phyloP scores from a whole-genome alignment of 2,888 invertebrate genomes.

The Hypsopygia costalis region DNA sequence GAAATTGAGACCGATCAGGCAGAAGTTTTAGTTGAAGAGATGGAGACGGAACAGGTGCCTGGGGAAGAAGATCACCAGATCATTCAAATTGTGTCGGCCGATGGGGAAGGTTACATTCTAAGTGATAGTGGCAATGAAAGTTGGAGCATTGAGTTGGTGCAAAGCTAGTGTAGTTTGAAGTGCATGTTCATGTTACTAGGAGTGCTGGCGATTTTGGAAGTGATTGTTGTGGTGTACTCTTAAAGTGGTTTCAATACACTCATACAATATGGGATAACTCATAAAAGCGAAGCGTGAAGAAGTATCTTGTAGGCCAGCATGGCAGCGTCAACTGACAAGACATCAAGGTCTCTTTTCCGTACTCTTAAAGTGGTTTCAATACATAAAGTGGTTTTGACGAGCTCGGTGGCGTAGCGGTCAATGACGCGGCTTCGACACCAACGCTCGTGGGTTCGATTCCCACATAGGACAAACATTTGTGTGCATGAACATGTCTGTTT shows the following conservation, averaged over 20 bases:
- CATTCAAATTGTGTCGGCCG: conserved; percentile 4
- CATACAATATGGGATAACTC: too few species aligned
- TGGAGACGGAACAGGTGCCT: conserved; percentile 7
- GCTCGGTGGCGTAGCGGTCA: too few species aligned
- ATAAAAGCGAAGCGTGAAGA: too few species aligned
- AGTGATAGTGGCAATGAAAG: conserved; percentile 1
- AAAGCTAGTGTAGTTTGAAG: not conserved
- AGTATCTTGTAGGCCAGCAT: too few species aligned
- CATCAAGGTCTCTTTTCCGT: too few species aligned
- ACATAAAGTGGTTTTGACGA: too few species aligned
- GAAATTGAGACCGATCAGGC: not conserved
- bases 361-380: too few species aligned
- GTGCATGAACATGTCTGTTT: too few species aligned
- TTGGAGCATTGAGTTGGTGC: conserved; percentile 10
- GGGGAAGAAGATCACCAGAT: conserved; percentile 12
- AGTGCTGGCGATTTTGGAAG: not conserved
- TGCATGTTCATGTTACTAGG: not conserved
- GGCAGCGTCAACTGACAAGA: too few species aligned
- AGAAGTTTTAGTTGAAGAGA: not conserved
- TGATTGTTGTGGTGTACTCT: not conserved
- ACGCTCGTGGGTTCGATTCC: too few species aligned
- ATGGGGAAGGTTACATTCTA: conserved; percentile 5
- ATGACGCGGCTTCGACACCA: too few species aligned
- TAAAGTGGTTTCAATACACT: conserved; percentile 9
- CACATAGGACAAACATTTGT: too few species aligned